A percentile compares a stretch with the other conserved stretches of the same genome.
phyloP scores from a whole-genome alignment of 53 echinoderm and acorn worm genomes.

The Temnopleurus reevesii region DNA sequence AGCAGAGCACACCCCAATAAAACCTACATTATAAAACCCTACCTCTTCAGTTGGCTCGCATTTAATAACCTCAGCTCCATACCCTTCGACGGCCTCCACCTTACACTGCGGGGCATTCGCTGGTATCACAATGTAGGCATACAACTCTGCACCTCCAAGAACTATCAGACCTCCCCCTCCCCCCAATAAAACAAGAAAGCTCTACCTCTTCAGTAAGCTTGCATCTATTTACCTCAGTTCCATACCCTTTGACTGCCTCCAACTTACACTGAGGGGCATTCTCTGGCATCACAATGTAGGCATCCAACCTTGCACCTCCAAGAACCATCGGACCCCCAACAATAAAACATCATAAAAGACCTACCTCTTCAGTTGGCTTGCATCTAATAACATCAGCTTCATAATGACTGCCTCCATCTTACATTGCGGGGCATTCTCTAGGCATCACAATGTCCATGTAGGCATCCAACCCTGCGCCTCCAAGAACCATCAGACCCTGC shows the following conservation, averaged over 20 bases:
- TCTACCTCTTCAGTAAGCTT: slow-evolving; percentile 68
- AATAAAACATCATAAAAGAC: too few species aligned
- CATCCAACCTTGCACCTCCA: too few species aligned
- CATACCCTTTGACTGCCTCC: slow-evolving; percentile 73
- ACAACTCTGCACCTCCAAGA: too few species aligned
- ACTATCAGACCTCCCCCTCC: too few species aligned
- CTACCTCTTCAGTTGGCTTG: slow-evolving; percentile 68
- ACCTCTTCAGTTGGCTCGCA: slow-evolving; percentile 72
- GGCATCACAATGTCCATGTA: slow-evolving; percentile 81
- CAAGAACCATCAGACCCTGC: background rate
- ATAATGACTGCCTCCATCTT: slow-evolving; percentile 73
- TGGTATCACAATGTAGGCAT: slow-evolving; percentile 75
- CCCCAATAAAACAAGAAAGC: too few species aligned
- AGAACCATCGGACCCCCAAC: too few species aligned
- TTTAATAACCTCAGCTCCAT: slow-evolving; percentile 66
- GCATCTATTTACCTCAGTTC: slow-evolving; percentile 63
- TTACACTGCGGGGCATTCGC: slow-evolving; percentile 69
- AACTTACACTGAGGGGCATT: slow-evolving; percentile 70
- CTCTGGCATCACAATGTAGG: slow-evolving; percentile 72
- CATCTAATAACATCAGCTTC: slow-evolving; percentile 67
- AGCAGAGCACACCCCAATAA: background rate
- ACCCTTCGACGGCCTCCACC: slow-evolving; percentile 68
- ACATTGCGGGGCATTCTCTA: slow-evolving; percentile 62
- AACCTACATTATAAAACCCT: too few species aligned
- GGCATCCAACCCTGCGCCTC: slow-evolving; percentile 60